Evolutionary conservation across 1,140 invertebrate species (phyloP), one percentile per base, ranked within the genome.

Genomic region (Apis laboriosa): DNA sequence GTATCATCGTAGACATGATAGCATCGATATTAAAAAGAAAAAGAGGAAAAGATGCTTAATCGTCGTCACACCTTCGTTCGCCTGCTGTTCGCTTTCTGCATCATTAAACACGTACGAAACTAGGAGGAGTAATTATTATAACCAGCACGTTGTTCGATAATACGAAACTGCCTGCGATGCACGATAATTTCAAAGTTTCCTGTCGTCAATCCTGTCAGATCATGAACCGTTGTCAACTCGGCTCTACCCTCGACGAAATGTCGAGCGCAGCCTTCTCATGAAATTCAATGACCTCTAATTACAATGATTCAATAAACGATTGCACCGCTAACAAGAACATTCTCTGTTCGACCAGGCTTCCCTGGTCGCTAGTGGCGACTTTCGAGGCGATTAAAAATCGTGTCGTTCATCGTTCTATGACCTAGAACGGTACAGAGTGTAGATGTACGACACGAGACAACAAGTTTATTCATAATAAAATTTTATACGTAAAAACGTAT

Each of bases 281-380:
- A 83, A 87, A 87, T 87, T 87, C 83, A 88, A 88, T 78, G 76
- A 72, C 78, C 83, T 67, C 70, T 80, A 82, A 85, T 83, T 87
- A 77, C 64, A 79, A 82, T 79, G 66, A 71, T 83, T 75, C 51
- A 28, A 88, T 82, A 64, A 87, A 56, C 58, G 58, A 85, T 77
- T 60, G 71, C 76, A 34, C n/a, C 19, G 66, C 63, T 80, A 70
- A 72, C 75, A 76, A 84, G 82, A 64, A 76, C 49, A 43, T 63
- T 84, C 64, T 79, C 24, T n/a, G 19, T 74, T 74, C 53, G 19
- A 13, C 12, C 5, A 19, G 5, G 28, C 61, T 67, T 43, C 53
- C 28, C 56, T 8, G 2, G 15, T 28, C 60, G 21, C 60, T 77
- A 19, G 9, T 34, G 55, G 34, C 34, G 2, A 43, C 4, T 28